These are phyloP conservation scores for Acipenser ruthenus DNA, from an alignment of 2,797 vertebrate genomes.

Conservation along the genomic window DNA sequence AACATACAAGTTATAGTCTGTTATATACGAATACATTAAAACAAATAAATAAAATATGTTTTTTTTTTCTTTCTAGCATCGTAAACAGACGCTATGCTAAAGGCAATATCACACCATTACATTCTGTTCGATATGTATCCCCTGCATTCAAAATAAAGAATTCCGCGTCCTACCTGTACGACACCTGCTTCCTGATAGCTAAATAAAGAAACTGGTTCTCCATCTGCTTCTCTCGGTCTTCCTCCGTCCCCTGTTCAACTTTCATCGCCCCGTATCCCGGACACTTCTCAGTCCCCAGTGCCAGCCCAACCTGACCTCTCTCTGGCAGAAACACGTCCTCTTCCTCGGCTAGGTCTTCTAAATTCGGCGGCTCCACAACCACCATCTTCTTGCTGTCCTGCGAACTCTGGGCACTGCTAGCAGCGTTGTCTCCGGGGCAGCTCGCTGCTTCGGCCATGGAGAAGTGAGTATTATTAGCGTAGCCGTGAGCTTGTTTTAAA, in stretches of 20 bases:
- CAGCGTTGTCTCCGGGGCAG: constrained; percentile 15
- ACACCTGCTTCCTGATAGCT: constrained; percentile 70
- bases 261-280: constrained; percentile 8
- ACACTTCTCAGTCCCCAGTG: background rate
- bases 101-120: no score
- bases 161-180: constrained; percentile 62
- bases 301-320: constrained; percentile 12
- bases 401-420: constrained; percentile 1
- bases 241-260: constrained; percentile 1
- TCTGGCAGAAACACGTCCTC: constrained; percentile 33
- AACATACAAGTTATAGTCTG: no score
- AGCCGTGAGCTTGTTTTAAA: no score
- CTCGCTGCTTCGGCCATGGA: constrained; percentile 33
- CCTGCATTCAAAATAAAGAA: no score
- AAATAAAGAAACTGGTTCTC: constrained; percentile 56
- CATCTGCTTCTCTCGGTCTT: constrained; percentile 15
- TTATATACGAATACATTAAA: no score
- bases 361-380: constrained; percentile 16
- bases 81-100: no score
- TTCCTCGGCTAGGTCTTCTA: constrained; percentile 42
- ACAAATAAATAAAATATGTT: no score
- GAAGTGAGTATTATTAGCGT: background rate
- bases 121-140: no score
- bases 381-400: constrained; percentile 10
- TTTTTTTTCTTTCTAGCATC: no score